Base-by-base conservation (phyloP, 1,140 invertebrate genomes). In the Cydia splendana region DNA sequence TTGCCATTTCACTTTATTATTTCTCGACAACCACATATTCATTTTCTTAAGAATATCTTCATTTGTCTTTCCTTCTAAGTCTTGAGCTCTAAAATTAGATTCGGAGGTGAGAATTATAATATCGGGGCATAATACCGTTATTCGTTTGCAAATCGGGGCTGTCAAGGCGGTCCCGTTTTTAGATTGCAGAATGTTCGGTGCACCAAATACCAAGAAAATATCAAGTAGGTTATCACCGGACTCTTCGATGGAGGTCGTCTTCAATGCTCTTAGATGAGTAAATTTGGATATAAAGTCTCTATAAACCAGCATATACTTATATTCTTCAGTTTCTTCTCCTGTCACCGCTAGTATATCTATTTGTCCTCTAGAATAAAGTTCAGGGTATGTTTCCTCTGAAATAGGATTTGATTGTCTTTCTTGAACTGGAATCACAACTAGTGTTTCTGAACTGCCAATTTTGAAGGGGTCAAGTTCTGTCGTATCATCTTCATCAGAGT, bases 181-280 rank as follows among this genome's bases (percentile, higher is more conserved):
- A 7, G 87, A 89, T 74, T 87, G 85, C 42, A 89, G 78, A 76
- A 90, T 83, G 79, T 87, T 88, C 18, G 86, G 88, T n/a, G 86
- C 85, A 30, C 86, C 88, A 71, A 88, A 88, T 38, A 84, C 75
- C 20, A 88, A 79, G 75, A 86, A 87, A 78, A 87, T 87, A 18
- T 84, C 84, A 75, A 88, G 62, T 20, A 87, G 73, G 15, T 74
- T 75, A 45, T 87, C 84, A 12, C 83, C 81, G 10, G 80, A 80
- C 73, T 84, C 82, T 4, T 84, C 80, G 10, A 86, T 78, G 10
- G 71, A 81, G 12, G 83, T 80, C 34, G 76, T 69, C 80, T 81
- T 87, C 62, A 89, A 81, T 20, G 83, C 74, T 65, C 85, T 86
- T 30, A 89, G 81, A 77, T 89, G 83, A 34, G 84, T 84, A 75